Conservation (phyloP, 1,140 invertebrate genomes). For the Aleiodes sp. region DNA sequence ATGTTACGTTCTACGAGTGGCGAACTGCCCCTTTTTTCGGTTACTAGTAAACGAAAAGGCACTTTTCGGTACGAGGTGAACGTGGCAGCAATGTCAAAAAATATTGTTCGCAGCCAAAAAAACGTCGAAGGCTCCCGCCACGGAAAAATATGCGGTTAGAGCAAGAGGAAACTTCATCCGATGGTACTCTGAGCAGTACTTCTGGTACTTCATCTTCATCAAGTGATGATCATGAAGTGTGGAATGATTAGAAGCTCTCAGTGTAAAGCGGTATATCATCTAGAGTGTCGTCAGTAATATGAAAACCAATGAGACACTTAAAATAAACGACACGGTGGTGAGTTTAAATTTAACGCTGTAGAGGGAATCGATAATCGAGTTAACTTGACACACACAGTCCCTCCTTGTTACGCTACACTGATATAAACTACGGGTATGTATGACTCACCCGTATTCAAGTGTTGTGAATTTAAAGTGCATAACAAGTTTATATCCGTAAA, state of each 20-base stretch:
- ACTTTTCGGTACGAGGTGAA: too few species aligned
- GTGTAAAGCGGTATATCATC: not conserved
- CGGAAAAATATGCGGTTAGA: too few species aligned
- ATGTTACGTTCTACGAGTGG: too few species aligned
- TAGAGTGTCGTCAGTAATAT: not conserved
- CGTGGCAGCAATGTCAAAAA: too few species aligned
- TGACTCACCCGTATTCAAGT: not conserved
- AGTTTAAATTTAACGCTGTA: conserved; percentile 25
- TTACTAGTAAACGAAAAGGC: too few species aligned
- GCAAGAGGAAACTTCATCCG: too few species aligned
- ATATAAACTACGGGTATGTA: not conserved
- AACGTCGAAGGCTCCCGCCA: too few species aligned
- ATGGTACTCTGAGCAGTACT: too few species aligned
- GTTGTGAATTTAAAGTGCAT: not conserved
- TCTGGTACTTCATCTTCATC: too few species aligned
- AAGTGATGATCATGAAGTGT: too few species aligned
- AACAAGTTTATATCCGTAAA: not conserved
- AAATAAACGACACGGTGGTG: conserved; percentile 9
- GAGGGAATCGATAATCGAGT: conserved; percentile 26
- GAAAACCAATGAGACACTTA: conserved; percentile 13
- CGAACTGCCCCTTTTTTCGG: too few species aligned
- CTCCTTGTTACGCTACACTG: not conserved
- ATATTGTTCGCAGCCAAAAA: too few species aligned
- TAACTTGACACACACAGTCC: conserved; percentile 12
- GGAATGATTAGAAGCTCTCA: not conserved